phyloP scores from a whole-genome alignment of 1,140 invertebrate species.

The Zelostemma sp. region DNA sequence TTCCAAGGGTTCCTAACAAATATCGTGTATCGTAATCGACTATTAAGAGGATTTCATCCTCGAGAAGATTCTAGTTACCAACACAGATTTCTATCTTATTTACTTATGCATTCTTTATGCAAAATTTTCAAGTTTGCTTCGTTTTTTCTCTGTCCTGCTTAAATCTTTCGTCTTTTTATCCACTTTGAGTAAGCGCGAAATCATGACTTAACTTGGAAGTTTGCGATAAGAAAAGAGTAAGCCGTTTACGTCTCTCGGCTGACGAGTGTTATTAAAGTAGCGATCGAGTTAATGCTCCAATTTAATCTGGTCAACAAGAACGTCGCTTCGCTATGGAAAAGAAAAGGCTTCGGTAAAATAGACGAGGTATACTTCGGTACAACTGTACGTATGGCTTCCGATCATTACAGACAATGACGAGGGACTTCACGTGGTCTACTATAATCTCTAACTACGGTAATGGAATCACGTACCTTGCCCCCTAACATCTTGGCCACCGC shows the following conservation, averaged over 20 bases:
- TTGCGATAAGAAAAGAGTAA: conserved; percentile 5
- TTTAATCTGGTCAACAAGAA: conserved; percentile 4
- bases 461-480: conserved; percentile 39
- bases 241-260: conserved; percentile 6
- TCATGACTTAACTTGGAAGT: neutral
- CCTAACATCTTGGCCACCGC: conserved; percentile 14
- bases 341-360: conserved; percentile 11
- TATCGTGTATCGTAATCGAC: no score
- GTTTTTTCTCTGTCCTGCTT: no score
- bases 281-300: conserved; percentile 4
- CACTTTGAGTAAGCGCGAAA: neutral
- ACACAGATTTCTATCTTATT: no score
- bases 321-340: conserved; percentile 1
- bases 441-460: conserved; percentile 31
- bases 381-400: conserved; percentile 13
- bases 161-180: no score
- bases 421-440: conserved; percentile 8
- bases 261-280: conserved; percentile 4
- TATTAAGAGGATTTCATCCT: no score
- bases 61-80: no score
- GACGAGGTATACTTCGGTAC: conserved; percentile 1
- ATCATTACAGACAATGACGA: conserved; percentile 15
- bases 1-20: neutral
- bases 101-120: no score
- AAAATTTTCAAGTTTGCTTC: no score